These are phyloP conservation scores for Mimumesa dahlbomi DNA, from an alignment of 2,888 invertebrate species.

Conservation along the genomic window DNA sequence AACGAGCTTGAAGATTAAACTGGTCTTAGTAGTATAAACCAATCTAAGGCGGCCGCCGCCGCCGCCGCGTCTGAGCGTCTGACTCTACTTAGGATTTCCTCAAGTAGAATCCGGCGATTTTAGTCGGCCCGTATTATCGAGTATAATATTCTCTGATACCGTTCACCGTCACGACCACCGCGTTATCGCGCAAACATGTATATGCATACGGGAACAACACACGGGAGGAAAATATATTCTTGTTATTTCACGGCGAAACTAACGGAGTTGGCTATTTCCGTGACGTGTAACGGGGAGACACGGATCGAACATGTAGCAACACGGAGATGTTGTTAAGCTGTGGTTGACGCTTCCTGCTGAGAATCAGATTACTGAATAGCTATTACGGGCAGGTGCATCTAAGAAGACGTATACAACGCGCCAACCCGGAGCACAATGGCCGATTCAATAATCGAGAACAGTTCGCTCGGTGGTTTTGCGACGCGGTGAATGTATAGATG, in stretches of 20 bases:
- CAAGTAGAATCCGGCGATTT: constrained; percentile 10
- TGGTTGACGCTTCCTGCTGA: background rate
- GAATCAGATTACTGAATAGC: background rate
- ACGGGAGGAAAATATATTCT: background rate
- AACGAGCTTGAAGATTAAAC: constrained; percentile 48
- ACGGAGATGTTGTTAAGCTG: background rate
- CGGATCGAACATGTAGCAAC: background rate
- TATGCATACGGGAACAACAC: background rate
- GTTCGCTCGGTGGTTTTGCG: no score
- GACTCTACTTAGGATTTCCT: background rate
- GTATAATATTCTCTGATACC: background rate
- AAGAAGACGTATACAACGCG: background rate
- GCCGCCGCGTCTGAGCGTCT: background rate
- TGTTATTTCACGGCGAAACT: background rate
- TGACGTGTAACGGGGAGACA: background rate
- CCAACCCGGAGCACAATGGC: background rate
- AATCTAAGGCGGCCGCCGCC: constrained; percentile 33
- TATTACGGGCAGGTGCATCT: background rate
- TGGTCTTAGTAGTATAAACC: constrained; percentile 52
- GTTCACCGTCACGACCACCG: no score
- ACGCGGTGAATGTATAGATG: no score
- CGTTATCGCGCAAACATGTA: background rate
- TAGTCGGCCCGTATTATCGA: constrained; percentile 2
- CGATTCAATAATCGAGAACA: no score
- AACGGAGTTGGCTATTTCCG: background rate